Base-by-base conservation (phyloP, 2,888 invertebrate species). In the Acholoe squamosa region DNA sequence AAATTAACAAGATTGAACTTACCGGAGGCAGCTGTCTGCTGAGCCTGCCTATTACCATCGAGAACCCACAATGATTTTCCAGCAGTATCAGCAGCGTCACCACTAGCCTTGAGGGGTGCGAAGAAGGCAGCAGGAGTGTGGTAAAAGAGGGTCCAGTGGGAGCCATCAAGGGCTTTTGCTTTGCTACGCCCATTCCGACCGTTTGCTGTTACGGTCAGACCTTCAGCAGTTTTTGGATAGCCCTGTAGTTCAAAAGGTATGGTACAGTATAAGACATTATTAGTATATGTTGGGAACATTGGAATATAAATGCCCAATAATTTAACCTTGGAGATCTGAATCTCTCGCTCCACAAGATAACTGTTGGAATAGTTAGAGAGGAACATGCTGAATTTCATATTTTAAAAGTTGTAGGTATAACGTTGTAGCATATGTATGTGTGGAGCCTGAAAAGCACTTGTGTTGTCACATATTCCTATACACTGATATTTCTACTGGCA, bases 111-210 rank as follows among this genome's bases (percentile, higher is more conserved):
- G 14, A 71, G 28, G 28, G 28, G 14, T 25, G 19, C 14, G 71
- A 14, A 71, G 28, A 71, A 71, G 71, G n/a, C 25, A 0, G 25
- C 14, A 7, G 71, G 71, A 28, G 71, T 71, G 0, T 28, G 71
- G 71, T 71, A 71, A 28, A 28, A 71, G 28, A 28, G 16, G 7
- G 5, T 71, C 14, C 28, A 3, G 71, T 71, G 12, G 71, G 0
- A 28, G 19, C 71, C 71, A 25, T 71, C 31, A 22, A 71, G 28
- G 71, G 71, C 71, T 19, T 80, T 84, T n/a, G 31, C 89, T n/a
- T 89, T 91, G 12, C 90, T 51, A 19, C 92, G 92, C 12, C 93
- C 93, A 88, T 91, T 91, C n/a, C 93, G 90, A 16, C 90, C 84
- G 54, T 90, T 28, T 5, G 90, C 90, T 12, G 22, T 52, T 28